These are phyloP conservation scores for Zophobas morio DNA, from an alignment of 1,140 invertebrate species.

Conservation along the genomic window DNA sequence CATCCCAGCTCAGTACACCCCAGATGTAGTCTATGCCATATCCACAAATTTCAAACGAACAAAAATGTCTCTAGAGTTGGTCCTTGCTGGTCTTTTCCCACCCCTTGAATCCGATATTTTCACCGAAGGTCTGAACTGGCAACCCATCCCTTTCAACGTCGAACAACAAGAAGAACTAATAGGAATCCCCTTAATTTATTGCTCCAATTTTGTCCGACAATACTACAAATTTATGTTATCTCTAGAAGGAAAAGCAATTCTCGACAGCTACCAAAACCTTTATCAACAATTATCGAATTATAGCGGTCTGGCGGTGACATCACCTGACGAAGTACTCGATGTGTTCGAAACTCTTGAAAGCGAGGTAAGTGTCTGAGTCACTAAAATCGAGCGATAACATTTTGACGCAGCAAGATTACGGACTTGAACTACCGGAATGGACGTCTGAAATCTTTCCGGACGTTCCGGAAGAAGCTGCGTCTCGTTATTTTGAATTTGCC, in stretches of 20 bases:
- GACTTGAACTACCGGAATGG: slow-evolving; percentile 54
- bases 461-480: slow-evolving; percentile 43
- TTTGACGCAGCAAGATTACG: slow-evolving; percentile 50
- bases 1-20: slow-evolving; percentile 72
- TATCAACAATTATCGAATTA: slow-evolving; percentile 5
- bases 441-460: slow-evolving; percentile 41
- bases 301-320: slow-evolving; percentile 7
- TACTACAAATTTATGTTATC: slow-evolving; percentile 2
- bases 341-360: slow-evolving; percentile 24
- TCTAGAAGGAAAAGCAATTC: slow-evolving; percentile 2
- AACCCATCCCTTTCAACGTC: slow-evolving; percentile 68
- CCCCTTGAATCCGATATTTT: slow-evolving; percentile 68
- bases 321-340: slow-evolving; percentile 9
- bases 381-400: background rate
- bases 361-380: slow-evolving; percentile 1
- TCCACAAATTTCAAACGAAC: slow-evolving; percentile 69
- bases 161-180: background rate
- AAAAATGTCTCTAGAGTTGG: slow-evolving; percentile 71
- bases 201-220: background rate
- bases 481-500: slow-evolving; percentile 48
- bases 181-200: background rate
- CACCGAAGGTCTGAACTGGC: slow-evolving; percentile 71
- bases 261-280: background rate
- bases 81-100: slow-evolving; percentile 71
- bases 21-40: slow-evolving; percentile 61